Conservation (phyloP, 2,113 vertebrate species). For the Lycaon pictus region DNA sequence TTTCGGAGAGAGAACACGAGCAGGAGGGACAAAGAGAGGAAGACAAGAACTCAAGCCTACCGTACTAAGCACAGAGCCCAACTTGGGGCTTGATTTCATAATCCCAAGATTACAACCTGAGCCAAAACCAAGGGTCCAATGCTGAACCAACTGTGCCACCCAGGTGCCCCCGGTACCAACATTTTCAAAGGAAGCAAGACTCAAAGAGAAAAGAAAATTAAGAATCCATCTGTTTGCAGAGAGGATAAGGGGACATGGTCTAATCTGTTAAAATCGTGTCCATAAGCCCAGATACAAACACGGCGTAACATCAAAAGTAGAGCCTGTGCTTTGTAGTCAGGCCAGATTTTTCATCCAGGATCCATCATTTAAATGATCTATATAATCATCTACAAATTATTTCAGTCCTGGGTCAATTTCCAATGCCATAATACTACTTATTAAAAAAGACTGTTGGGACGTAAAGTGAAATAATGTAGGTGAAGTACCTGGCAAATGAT, state of each 20-base stretch:
- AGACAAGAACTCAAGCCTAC: not conserved
- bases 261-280: not conserved
- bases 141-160: not conserved
- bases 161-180: not conserved
- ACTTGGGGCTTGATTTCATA: not conserved
- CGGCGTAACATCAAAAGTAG: not conserved
- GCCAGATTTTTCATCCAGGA: not conserved
- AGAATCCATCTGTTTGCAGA: not conserved
- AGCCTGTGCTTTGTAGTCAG: not conserved
- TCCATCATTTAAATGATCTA: not conserved
- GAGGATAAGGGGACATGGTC: not conserved
- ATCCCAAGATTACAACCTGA: not conserved
- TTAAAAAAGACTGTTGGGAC: not conserved
- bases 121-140: not conserved
- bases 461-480: conserved; percentile 8
- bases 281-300: not conserved
- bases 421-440: not conserved
- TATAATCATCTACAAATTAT: not conserved
- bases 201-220: not conserved
- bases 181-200: not conserved
- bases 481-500: not conserved
- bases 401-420: not conserved
- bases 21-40: not conserved
- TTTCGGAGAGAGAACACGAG: not conserved
- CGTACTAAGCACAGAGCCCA: not conserved